Base-by-base conservation (phyloP, 2,113 vertebrate genomes). In the Neolamprologus toae region DNA sequence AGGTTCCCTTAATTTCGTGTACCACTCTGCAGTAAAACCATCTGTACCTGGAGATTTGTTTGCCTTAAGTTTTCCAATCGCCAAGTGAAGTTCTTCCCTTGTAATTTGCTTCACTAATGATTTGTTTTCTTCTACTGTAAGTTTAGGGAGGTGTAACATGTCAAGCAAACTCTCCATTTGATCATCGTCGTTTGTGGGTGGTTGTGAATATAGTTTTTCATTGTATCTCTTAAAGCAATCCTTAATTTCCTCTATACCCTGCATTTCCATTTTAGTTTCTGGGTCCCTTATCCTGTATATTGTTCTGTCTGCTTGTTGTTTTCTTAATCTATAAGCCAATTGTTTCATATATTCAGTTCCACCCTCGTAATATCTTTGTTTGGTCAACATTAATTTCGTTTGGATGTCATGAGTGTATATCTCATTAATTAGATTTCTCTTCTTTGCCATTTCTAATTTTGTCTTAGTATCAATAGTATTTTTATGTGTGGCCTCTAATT, bases 331-430 rank as follows among this genome's bases (percentile, higher is more conserved):
- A 49, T 49, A 53, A 0, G 51, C 51, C 51, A 53, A 10, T 11
- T 53, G 51, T 11, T 53, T 53, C 19, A 53, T 53, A 21, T 6
- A 53, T 53, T 53, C 6, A 11, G 19, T 0, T 53, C 51, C 19
- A 0, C 19, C 51, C 51, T 53, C 51, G 0, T 53, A 53, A 6
- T 53, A 53, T 53, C 51, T 53, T 53, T 53, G 0, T 53, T 53
- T 53, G 5, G 19, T 53, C 51, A 53, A 21, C 51, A 53, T 53
- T 53, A 1, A 0, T 21, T 53, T 21, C 0, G 1, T 53, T 21
- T 53, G 51, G 9, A 21, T 0, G 9, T 53, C 51, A 0, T 21
- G 19, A 0, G 51, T 21, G 1, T 53, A 21, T 11, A 53, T 21
- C 51, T 53, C 51, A 11, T 21, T 0, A 21, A 53, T 53, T 21